A percentile compares a stretch with the other conserved stretches of the same genome.
phyloP scores from a whole-genome alignment of 2,113 vertebrate genomes.

The Crotalus viridis region DNA sequence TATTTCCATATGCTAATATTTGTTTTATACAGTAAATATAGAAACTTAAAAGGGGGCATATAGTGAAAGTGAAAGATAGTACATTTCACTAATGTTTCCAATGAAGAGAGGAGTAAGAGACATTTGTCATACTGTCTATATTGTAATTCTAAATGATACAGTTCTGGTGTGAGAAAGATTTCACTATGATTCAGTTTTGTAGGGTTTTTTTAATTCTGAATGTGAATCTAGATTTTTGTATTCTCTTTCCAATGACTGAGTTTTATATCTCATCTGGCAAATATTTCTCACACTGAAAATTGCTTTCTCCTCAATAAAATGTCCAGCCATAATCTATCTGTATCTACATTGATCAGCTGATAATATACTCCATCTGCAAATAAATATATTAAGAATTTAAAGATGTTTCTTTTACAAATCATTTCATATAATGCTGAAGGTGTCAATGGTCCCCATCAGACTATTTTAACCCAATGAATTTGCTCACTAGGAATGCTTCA shows the following conservation, averaged over 20 bases:
- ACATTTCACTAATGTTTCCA: neutral
- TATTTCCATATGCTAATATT: slow-evolving; percentile 17
- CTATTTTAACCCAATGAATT: slow-evolving; percentile 4
- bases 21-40: neutral
- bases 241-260: neutral
- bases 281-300: neutral
- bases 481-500: slow-evolving; percentile 38
- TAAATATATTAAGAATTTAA: neutral
- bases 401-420: neutral
- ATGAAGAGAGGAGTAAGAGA: neutral
- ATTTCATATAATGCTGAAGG: neutral
- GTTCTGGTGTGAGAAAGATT: neutral
- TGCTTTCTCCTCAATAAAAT: neutral
- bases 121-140: neutral
- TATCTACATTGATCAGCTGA: neutral
- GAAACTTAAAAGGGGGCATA: neutral
- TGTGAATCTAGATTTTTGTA: neutral
- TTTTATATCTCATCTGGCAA: neutral
- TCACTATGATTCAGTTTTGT: slow-evolving; percentile 34
- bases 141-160: neutral
- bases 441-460: neutral
- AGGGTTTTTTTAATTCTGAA: slow-evolving; percentile 36
- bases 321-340: neutral
- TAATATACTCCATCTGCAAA: neutral
- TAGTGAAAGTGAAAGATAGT: neutral